Percentiles rank a stretch among this genome's conserved stretches.
These are phyloP conservation scores for Acanthurus tractus DNA, from an alignment of 2,797 vertebrate species.

Conservation along the genomic window DNA sequence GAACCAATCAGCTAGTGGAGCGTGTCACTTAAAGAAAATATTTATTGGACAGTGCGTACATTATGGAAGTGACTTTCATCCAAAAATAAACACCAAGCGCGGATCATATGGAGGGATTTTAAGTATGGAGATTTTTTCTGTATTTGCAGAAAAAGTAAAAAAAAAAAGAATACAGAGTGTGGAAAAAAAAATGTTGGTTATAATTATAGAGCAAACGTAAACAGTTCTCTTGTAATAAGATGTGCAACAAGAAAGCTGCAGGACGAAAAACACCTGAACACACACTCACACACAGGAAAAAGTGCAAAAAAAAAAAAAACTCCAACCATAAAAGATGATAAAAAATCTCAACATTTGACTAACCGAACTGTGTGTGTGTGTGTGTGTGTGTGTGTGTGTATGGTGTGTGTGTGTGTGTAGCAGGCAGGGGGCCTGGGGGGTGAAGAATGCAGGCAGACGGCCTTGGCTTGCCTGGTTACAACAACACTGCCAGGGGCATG, in stretches of 20 bases:
- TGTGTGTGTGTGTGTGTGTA: conserved; percentile 24
- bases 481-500: conserved; percentile 79
- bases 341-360: conserved; percentile 24
- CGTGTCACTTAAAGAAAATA: conserved; percentile 48
- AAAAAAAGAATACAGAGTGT: no score
- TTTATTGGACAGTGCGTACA: conserved; percentile 47
- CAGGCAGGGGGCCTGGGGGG: conserved; percentile 55
- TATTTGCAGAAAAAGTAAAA: no score
- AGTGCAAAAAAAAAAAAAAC: not conserved
- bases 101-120: not conserved
- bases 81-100: conserved; percentile 1
- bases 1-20: conserved; percentile 36
- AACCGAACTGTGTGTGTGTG: conserved; percentile 23
- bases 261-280: not conserved
- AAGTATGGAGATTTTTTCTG: not conserved
- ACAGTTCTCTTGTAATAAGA: not conserved
- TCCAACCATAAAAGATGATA: not conserved
- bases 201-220: not conserved
- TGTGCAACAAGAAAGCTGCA: not conserved
- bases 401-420: conserved; percentile 34
- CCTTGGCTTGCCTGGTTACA: conserved; percentile 82
- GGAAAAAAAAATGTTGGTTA: not conserved
- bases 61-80: conserved; percentile 43
- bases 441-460: conserved; percentile 80
- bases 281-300: not conserved